These are phyloP conservation scores for Drosophila triauraria DNA, from an alignment of 1,140 invertebrate genomes.

Conservation along the genomic window DNA sequence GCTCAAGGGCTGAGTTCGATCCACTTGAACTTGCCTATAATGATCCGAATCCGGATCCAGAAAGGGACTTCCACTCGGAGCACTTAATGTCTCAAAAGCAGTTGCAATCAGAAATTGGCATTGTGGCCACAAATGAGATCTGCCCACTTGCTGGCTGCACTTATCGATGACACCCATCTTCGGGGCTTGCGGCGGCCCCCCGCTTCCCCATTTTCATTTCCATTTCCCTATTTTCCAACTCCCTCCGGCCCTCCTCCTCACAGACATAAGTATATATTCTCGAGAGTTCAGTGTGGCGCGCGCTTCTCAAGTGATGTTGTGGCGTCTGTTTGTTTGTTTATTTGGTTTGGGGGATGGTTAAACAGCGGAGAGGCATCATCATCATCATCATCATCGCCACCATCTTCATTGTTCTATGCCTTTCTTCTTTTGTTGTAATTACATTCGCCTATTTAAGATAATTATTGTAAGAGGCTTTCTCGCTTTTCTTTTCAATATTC, in stretches of 20 bases:
- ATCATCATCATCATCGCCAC: constrained; percentile 8
- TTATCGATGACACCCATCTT: constrained; percentile 58
- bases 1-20: constrained; percentile 43
- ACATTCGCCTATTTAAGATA: constrained; percentile 62
- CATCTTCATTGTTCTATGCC: constrained; percentile 24
- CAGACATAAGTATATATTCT: constrained; percentile 24
- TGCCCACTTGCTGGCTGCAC: constrained; percentile 43
- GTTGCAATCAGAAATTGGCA: constrained; percentile 74
- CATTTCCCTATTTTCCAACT: constrained; percentile 9
- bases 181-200: neutral
- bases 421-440: constrained; percentile 53
- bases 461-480: constrained; percentile 64
- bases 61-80: constrained; percentile 29
- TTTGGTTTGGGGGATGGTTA: constrained; percentile 41
- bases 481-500: constrained; percentile 46
- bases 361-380: constrained; percentile 4
- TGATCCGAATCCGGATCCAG: constrained; percentile 23
- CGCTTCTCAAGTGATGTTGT: constrained; percentile 64
- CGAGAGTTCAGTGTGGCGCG: constrained; percentile 50
- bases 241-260: neutral
- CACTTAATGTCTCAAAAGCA: constrained; percentile 78
- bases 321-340: constrained; percentile 73
- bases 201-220: constrained; percentile 8
- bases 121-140: constrained; percentile 59
- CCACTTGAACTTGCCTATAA: constrained; percentile 64